A percentile compares a stretch with the other conserved stretches of the same genome.
Evolutionary conservation across 2,113 vertebrate genomes (phyloP).

Genomic region (Caretta caretta): DNA sequence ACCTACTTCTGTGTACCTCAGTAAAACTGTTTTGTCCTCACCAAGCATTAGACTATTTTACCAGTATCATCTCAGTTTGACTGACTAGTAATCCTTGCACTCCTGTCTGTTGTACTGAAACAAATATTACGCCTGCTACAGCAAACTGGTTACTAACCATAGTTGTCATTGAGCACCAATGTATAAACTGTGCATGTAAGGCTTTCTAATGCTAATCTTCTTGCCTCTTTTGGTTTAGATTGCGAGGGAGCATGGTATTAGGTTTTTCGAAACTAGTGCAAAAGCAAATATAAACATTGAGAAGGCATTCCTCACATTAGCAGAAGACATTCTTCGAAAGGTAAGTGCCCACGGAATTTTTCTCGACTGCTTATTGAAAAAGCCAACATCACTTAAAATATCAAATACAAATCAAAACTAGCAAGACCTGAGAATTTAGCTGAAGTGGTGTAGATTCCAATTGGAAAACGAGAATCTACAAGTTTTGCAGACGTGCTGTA

Average conservation of each 20-base stretch:
- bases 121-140: neutral
- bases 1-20: neutral
- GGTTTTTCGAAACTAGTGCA: conserved; percentile 99
- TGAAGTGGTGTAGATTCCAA: neutral
- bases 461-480: neutral
- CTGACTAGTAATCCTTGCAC: neutral
- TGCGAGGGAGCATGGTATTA: conserved; percentile 97
- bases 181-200: accelerated
- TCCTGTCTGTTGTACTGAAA: accelerated
- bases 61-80: neutral
- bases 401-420: neutral
- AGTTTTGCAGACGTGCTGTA: neutral
- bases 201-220: neutral
- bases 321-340: conserved; percentile 99
- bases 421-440: neutral
- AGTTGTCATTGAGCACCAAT: neutral
- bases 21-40: neutral
- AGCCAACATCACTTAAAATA: accelerated
- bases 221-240: conserved; percentile 82
- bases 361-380: neutral
- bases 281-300: conserved; percentile 99
- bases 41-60: accelerated
- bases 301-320: conserved; percentile 99
- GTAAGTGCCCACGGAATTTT: conserved; percentile 69
- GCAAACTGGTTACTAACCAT: neutral